A percentile compares a stretch with the other conserved stretches of the same genome.
Conservation (phyloP, 2,113 vertebrate genomes). For the Mohoua ochrocephala region DNA sequence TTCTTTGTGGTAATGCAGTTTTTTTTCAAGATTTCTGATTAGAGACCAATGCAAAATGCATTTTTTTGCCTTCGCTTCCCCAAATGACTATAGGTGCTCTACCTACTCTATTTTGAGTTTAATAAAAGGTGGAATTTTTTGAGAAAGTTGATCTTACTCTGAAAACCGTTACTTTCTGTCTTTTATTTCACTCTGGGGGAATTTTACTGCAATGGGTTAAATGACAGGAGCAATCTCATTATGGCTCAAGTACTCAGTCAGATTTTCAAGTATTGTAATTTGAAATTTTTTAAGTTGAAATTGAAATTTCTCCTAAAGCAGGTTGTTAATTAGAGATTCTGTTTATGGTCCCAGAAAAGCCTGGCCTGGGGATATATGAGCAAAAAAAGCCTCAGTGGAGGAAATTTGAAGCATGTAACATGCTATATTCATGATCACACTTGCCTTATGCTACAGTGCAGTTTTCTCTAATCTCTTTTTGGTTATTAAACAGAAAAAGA, state of each 20-base stretch:
- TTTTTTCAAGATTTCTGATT: background rate
- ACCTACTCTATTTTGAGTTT: background rate
- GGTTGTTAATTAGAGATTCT: background rate
- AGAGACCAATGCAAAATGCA: background rate
- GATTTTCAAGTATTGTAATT: background rate
- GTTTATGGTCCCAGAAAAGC: background rate
- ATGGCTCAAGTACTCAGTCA: background rate
- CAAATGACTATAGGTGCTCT: background rate
- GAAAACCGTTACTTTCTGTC: background rate
- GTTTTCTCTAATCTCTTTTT: conserved; percentile 59
- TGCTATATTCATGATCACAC: conserved; percentile 5
- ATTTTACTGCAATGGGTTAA: background rate
- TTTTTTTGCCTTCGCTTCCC: background rate
- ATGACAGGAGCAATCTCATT: background rate
- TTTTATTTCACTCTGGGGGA: background rate
- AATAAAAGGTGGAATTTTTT: background rate
- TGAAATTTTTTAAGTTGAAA: background rate
- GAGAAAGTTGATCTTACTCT: background rate
- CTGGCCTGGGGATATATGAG: background rate
- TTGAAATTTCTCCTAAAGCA: background rate
- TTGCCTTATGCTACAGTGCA: conserved; percentile 27
- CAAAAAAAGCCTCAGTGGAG: background rate
- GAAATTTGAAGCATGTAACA: background rate
- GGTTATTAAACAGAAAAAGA: conserved; percentile 89
- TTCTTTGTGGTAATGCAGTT: background rate